Percentiles rank a stretch among this genome's conserved stretches.
Evolutionary conservation across 2,113 vertebrate genomes (phyloP).

Genomic region (Plectropomus leopardus): DNA sequence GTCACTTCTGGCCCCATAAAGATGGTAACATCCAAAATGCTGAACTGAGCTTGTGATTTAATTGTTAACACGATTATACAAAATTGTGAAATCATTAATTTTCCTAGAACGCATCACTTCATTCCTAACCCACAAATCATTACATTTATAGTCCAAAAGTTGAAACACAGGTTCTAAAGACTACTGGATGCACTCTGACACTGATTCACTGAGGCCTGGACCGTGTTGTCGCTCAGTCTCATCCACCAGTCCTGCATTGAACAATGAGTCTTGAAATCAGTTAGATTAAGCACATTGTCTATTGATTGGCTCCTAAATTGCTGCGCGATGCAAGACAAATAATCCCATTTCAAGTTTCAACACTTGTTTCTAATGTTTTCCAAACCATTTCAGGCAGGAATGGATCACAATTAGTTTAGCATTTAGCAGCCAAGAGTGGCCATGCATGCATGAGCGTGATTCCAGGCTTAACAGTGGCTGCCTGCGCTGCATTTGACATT

Average conservation of each 20-base stretch:
- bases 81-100: background rate
- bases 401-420: constrained; percentile 78
- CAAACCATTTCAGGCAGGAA: constrained; percentile 75
- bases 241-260: constrained; percentile 13
- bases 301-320: constrained; percentile 79
- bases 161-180: background rate
- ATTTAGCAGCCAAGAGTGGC: constrained; percentile 63
- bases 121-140: background rate
- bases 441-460: constrained; percentile 66
- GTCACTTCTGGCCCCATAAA: too few species aligned
- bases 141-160: background rate
- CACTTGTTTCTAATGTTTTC: constrained; percentile 79
- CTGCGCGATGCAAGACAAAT: constrained; percentile 72
- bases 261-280: constrained; percentile 68
- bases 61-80: background rate
- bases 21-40: too few species aligned
- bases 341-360: constrained; percentile 79
- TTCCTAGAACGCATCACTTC: background rate
- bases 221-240: background rate
- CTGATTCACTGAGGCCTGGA: constrained; percentile 14
- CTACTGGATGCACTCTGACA: background rate
- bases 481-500: constrained; percentile 63
- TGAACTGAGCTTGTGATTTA: too few species aligned
- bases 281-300: constrained; percentile 75
- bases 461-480: constrained; percentile 23